These are phyloP conservation scores for Neodiprion pinetum DNA, from an alignment of 1,140 invertebrate genomes.

Conservation along the genomic window DNA sequence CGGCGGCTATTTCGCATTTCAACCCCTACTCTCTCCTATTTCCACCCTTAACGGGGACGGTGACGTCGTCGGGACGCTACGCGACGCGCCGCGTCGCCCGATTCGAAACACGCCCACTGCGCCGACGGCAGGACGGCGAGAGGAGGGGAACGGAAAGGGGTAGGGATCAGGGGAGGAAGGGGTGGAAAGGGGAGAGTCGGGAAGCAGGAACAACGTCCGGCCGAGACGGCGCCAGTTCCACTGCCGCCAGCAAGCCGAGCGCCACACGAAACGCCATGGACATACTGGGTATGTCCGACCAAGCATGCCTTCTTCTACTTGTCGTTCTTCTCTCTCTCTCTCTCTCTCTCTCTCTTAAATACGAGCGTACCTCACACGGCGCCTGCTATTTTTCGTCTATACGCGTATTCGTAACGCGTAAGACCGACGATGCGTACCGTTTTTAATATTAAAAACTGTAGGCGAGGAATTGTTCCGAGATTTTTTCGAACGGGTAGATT, in stretches of 20 bases:
- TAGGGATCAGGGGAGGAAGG: constrained; percentile 18
- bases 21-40: too few relatives aligned
- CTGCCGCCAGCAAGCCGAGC: constrained; percentile 59
- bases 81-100: not conserved
- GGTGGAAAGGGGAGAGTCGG: constrained; percentile 39
- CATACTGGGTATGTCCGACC: constrained; percentile 62
- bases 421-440: too few relatives aligned
- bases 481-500: not conserved
- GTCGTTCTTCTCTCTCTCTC: not conserved
- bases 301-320: constrained; percentile 42
- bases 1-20: too few relatives aligned
- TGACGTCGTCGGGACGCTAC: too few relatives aligned
- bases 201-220: constrained; percentile 49
- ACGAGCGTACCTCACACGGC: too few relatives aligned
- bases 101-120: not conserved
- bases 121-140: not conserved
- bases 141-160: constrained; percentile 25
- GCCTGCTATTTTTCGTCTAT: too few relatives aligned
- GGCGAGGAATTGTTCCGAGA: too few relatives aligned
- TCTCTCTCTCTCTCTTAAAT: not conserved
- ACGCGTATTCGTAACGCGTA: too few relatives aligned
- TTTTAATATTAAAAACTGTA: too few relatives aligned
- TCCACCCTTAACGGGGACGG: too few relatives aligned
- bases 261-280: constrained; percentile 58
- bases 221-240: constrained; percentile 59